Conservation (phyloP, 2,888 invertebrate genomes). For the Dinocampus coccinellae region DNA sequence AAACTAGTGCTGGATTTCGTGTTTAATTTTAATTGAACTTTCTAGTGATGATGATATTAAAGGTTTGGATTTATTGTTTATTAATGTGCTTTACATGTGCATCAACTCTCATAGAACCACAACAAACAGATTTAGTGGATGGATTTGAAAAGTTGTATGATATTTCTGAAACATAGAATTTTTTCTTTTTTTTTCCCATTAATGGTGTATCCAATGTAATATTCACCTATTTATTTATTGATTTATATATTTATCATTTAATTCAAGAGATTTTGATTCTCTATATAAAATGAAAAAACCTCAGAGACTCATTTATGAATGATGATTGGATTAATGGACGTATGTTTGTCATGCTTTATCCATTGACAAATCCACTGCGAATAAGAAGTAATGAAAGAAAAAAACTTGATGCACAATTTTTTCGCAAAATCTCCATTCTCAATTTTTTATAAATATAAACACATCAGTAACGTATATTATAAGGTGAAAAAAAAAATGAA, state of each 20-base stretch:
- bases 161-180: conserved; percentile 60
- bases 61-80: conserved; percentile 29
- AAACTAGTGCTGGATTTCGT: no score
- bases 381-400: conserved; percentile 29
- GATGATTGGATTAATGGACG: conserved; percentile 13
- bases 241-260: conserved; percentile 16
- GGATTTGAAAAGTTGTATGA: conserved; percentile 63
- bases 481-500: conserved; percentile 42
- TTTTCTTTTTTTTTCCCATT: conserved; percentile 24
- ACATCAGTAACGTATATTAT: conserved; percentile 42
- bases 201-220: no score
- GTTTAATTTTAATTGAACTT: no score
- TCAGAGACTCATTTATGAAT: conserved; percentile 22
- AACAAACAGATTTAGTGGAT: conserved; percentile 59
- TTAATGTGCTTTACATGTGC: conserved; percentile 43
- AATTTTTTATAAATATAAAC: conserved; percentile 48
- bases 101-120: conserved; percentile 57
- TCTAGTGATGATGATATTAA: conserved; percentile 1
- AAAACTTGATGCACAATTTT: background rate
- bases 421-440: conserved; percentile 29
- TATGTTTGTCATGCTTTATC: background rate
- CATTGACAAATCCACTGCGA: conserved; percentile 20
- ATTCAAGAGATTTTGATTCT: conserved; percentile 18
- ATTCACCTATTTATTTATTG: conserved; percentile 21
- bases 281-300: conserved; percentile 17